Percentiles rank a stretch among this genome's conserved stretches.
These are phyloP conservation scores for Drosophila carrolli DNA, from an alignment of 1,140 invertebrate species.

Conservation along the genomic window DNA sequence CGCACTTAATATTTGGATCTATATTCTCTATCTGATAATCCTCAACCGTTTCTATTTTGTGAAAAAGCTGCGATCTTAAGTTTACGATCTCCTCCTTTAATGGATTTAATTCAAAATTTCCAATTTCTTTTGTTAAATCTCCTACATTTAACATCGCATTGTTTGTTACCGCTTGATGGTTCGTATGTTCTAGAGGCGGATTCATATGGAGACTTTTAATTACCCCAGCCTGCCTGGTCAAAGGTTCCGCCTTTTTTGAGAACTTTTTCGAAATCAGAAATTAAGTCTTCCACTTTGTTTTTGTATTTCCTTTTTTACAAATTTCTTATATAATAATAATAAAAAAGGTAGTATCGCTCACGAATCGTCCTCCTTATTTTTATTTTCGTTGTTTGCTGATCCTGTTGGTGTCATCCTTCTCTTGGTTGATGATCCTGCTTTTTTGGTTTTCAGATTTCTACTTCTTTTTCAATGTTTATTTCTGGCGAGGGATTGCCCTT, in stretches of 20 bases:
- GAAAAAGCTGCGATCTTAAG: not conserved
- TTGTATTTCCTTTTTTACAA: too few species aligned
- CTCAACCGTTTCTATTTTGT: not conserved
- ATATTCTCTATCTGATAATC: not conserved
- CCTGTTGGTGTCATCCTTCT: not conserved
- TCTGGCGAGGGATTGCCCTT: not conserved
- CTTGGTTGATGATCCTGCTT: not conserved
- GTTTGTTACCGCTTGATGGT: not conserved
- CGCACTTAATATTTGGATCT: not conserved
- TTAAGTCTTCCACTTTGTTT: too few species aligned
- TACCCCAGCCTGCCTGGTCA: not conserved
- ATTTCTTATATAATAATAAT: too few species aligned
- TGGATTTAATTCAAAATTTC: not conserved
- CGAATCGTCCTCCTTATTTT: too few species aligned
- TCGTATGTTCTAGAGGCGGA: not conserved
- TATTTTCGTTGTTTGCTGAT: too few species aligned
- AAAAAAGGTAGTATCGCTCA: too few species aligned
- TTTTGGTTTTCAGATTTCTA: not conserved
- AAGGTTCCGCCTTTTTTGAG: not conserved
- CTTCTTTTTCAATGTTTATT: conserved; percentile 1
- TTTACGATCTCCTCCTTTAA: not conserved
- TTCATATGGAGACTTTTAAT: not conserved
- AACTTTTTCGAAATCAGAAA: not conserved
- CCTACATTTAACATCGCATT: not conserved
- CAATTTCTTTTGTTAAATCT: not conserved